Base-by-base conservation (phyloP, 2,113 vertebrate species). In the Zosterops lateralis region DNA sequence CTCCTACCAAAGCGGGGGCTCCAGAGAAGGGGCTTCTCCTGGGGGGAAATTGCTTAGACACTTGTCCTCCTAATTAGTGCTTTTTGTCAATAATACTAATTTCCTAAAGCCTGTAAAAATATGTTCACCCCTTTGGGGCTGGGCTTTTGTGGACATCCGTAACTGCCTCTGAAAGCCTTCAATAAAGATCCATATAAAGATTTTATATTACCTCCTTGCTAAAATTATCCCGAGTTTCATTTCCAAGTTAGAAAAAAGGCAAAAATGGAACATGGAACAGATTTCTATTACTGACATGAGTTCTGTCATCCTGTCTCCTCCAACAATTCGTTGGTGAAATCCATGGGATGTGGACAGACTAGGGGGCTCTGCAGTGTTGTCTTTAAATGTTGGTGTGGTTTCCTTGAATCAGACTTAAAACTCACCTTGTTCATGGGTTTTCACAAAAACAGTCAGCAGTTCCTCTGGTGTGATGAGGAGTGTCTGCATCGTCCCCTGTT, bases 401-500 rank as follows among this genome's bases (percentile, higher is more conserved):
- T 98, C 97, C 83, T 98, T 98, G 97, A 98, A 98, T 91, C 98
- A 98, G 14, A 98, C 98, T 3, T 96, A 96, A 65, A 98, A 60
- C 2, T 97, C 97, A 26, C 94, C 97, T 83, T 98, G 96, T 60
- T 96, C 91, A 81, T 97, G 98, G 28, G 96, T 98, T 98, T 98
- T 98, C 40, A 74, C 12, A 34, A 98, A 80, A 94, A 1, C 98
- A 98, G 93, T 98, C 96, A 6, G 87, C 25, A 58, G 98, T 97
- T 47, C 98, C 98, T 26, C 93, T 89, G 87, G 98, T 34, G 98
- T 42, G 14, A 75, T 14, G 0, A 98, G 98, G 60, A 98, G 98
- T 0, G 96, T 98, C 96, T 99, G 98, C 98, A 97, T 98, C 87
- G 98, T 98, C 85, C 98, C 97, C 71, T 98, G 98, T 64, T 98